Evolutionary conservation across 2,113 vertebrate genomes (phyloP).

Genomic region (Oreochromis tanganicae): DNA sequence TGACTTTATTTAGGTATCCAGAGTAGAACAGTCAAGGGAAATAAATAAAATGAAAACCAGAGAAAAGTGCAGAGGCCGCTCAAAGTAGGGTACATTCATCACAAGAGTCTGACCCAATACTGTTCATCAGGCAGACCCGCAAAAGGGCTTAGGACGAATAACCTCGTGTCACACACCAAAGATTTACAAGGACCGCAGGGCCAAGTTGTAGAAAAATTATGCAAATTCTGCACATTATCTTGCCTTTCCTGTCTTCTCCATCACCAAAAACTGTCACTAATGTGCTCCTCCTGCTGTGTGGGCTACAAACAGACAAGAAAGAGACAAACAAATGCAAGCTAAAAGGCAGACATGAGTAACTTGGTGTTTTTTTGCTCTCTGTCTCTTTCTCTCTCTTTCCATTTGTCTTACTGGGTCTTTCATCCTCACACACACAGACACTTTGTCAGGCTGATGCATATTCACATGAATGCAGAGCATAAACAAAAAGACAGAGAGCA

Average conservation of each 20-base stretch:
- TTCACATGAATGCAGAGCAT: neutral
- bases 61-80: constrained; percentile 1
- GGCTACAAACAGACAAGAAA: constrained; percentile 18
- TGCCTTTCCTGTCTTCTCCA: constrained; percentile 17
- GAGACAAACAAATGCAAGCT: constrained; percentile 25
- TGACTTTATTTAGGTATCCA: constrained; percentile 14
- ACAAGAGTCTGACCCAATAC: constrained; percentile 36
- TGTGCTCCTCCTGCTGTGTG: constrained; percentile 25
- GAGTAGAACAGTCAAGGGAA: neutral
- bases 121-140: constrained; percentile 33
- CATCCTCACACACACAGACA: constrained; percentile 16
- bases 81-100: constrained; percentile 45
- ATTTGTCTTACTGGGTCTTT: constrained; percentile 19
- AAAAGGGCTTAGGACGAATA: constrained; percentile 39
- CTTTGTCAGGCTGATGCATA: constrained; percentile 28
- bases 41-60: constrained; percentile 12
- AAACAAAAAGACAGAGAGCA: constrained; percentile 6
- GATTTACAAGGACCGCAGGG: constrained; percentile 32
- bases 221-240: constrained; percentile 39
- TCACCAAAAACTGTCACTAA: constrained; percentile 25
- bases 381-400: constrained; percentile 6
- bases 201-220: constrained; percentile 36
- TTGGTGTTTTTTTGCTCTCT: neutral
- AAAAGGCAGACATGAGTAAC: constrained; percentile 26
- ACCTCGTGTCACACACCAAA: constrained; percentile 2